Evolutionary conservation across 2,888 invertebrate species (phyloP).

Genomic region (Lucinisca nassula): DNA sequence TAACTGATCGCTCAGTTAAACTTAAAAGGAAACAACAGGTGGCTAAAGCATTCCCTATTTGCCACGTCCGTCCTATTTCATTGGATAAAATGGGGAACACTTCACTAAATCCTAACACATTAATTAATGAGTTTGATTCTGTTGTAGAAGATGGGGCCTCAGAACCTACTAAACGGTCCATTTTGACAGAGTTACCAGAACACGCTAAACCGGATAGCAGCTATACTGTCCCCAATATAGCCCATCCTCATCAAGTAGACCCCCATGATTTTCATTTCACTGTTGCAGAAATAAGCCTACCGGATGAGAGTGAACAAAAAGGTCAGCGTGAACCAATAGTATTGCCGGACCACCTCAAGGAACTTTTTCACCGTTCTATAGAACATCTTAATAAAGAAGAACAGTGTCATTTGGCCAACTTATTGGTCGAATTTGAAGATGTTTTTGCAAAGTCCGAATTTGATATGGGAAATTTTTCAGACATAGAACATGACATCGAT

Average conservation of each 20-base stretch:
- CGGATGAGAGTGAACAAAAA: too few species aligned
- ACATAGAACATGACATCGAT: background rate
- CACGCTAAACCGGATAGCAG: too few species aligned
- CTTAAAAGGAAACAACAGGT: slow-evolving; percentile 27
- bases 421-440: slow-evolving; percentile 8
- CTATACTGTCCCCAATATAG: too few species aligned
- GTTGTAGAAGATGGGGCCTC: too few species aligned
- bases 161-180: too few species aligned
- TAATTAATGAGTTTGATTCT: too few species aligned
- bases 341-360: background rate
- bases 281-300: too few species aligned
- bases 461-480: background rate
- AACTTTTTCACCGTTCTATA: background rate
- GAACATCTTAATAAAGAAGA: background rate
- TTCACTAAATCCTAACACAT: too few species aligned
- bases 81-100: background rate
- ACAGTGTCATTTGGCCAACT: background rate
- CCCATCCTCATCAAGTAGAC: too few species aligned
- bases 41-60: slow-evolving; percentile 19
- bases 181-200: too few species aligned
- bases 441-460: slow-evolving; percentile 5
- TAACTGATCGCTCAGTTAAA: slow-evolving; percentile 11
- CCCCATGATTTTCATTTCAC: too few species aligned
- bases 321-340: too few species aligned
- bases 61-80: background rate